These are phyloP conservation scores for Cirrhinus mrigala DNA, from an alignment of 2,797 vertebrate species.

Conservation along the genomic window DNA sequence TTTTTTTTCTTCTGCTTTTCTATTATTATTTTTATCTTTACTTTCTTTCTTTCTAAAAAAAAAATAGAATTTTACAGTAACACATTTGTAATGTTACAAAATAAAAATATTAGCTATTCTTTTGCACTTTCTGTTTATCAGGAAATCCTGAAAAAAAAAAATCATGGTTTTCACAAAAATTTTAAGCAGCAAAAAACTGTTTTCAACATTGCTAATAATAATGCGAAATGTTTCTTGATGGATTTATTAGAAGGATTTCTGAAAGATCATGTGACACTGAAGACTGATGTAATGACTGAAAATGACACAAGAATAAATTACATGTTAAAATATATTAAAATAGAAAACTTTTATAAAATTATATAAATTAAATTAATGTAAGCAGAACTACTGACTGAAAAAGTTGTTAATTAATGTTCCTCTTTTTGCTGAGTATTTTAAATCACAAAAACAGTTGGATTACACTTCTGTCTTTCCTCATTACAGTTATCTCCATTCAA, in stretches of 20 bases:
- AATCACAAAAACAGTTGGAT: neutral
- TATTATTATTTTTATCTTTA: no score
- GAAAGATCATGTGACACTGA: neutral
- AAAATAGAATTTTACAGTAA: no score
- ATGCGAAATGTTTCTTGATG: neutral
- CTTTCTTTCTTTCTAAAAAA: no score
- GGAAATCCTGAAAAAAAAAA: no score
- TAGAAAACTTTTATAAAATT: no score
- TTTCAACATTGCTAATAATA: neutral
- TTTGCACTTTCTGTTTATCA: no score
- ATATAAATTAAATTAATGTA: neutral
- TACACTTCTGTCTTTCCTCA: neutral
- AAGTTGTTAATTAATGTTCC: neutral
- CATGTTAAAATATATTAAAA: neutral
- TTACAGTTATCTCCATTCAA: conserved; percentile 8
- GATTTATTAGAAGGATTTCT: neutral
- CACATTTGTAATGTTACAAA: no score
- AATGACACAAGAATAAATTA: neutral
- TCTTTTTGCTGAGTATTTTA: neutral
- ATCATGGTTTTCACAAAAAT: no score
- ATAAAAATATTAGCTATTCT: no score
- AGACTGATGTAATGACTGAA: neutral
- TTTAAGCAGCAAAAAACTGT: neutral
- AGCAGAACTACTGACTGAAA: neutral
- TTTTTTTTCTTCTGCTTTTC: no score